Conservation (phyloP, 2,888 invertebrate species). For the Acleris holmiana region DNA sequence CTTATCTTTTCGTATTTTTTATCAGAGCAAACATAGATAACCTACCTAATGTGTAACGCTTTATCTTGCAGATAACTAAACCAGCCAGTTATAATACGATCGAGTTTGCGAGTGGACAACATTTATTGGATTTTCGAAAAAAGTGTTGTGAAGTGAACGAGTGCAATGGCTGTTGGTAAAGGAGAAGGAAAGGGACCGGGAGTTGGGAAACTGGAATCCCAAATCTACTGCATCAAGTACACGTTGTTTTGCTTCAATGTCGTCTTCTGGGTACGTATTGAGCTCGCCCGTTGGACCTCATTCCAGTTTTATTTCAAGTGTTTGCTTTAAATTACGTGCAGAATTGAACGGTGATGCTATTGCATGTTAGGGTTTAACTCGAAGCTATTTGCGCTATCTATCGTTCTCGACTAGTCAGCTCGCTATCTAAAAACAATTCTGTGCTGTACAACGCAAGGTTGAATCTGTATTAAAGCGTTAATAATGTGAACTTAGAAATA, state of each 20-base stretch:
- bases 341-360: constrained; percentile 36
- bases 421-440: constrained; percentile 5
- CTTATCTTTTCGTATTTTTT: constrained; percentile 70
- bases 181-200: constrained; percentile 79
- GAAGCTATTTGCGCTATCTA: constrained; percentile 17
- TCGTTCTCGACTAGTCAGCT: neutral
- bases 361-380: constrained; percentile 20
- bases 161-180: constrained; percentile 84
- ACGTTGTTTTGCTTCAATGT: constrained; percentile 92
- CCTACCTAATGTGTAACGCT: constrained; percentile 64
- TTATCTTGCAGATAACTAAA: constrained; percentile 65
- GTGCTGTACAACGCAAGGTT: neutral
- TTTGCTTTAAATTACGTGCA: constrained; percentile 48
- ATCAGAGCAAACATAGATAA: constrained; percentile 80
- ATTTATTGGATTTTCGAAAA: constrained; percentile 44
- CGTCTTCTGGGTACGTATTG: constrained; percentile 89
- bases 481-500: neutral
- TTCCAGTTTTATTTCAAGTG: constrained; percentile 34
- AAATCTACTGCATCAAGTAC: constrained; percentile 92
- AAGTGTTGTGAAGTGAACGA: constrained; percentile 50
- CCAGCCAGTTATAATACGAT: constrained; percentile 62
- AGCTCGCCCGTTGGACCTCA: constrained; percentile 9
- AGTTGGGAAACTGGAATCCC: constrained; percentile 87
- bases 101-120: constrained; percentile 58
- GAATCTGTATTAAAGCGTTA: neutral